Evolutionary conservation across 2,888 invertebrate genomes (phyloP).

Genomic region (Tiliacea aurago): DNA sequence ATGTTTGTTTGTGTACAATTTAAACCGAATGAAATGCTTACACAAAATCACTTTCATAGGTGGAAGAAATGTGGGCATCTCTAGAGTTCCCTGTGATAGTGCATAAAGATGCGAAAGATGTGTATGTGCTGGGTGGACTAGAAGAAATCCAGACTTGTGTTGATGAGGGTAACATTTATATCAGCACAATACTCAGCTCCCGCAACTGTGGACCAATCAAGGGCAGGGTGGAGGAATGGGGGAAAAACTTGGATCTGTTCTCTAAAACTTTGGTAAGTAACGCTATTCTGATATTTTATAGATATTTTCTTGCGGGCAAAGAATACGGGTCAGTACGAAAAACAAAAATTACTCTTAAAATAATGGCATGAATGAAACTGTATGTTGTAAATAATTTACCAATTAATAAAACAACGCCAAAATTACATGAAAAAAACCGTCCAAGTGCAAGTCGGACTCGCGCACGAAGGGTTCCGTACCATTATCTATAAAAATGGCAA

Average conservation of each 20-base stretch:
- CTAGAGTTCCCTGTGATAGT: constrained; percentile 94
- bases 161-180: constrained; percentile 96
- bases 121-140: constrained; percentile 95
- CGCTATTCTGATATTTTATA: not conserved
- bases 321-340: no score
- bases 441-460: no score
- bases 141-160: constrained; percentile 95
- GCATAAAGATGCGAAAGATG: constrained; percentile 96
- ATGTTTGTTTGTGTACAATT: no score
- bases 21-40: no score
- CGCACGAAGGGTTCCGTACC: no score
- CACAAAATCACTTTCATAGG: no score
- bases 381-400: no score
- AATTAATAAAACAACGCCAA: no score
- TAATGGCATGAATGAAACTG: no score
- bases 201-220: constrained; percentile 96
- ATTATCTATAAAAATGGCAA: no score
- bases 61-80: constrained; percentile 96
- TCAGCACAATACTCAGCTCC: constrained; percentile 96
- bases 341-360: no score
- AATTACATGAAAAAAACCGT: no score
- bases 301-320: not conserved
- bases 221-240: constrained; percentile 95
- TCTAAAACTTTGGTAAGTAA: constrained; percentile 94
- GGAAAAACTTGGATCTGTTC: constrained; percentile 94